These are phyloP conservation scores for Brachionus rotundiformis DNA, from an alignment of 1,140 invertebrate genomes.

Conservation along the genomic window DNA sequence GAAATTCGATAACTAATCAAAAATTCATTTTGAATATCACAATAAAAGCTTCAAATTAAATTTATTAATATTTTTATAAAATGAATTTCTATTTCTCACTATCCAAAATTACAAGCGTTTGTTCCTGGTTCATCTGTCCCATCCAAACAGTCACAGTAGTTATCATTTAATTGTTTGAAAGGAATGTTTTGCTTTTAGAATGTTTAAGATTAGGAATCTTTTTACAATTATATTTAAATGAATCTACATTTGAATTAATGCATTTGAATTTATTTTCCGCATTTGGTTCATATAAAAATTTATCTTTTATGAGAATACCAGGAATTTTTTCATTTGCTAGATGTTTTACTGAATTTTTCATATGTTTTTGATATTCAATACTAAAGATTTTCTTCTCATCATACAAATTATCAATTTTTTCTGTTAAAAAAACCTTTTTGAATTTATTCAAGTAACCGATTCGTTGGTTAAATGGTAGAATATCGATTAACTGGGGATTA, in stretches of 20 bases:
- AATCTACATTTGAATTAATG: not conserved
- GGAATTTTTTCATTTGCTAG: not conserved
- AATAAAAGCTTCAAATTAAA: conserved; percentile 3
- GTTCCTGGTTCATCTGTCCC: conserved; percentile 47
- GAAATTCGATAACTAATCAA: not conserved
- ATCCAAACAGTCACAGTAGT: conserved; percentile 50
- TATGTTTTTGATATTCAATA: not conserved
- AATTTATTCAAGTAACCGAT: not conserved
- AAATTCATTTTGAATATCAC: conserved; percentile 18
- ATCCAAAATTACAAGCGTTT: conserved; percentile 30
- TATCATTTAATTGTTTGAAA: conserved; percentile 37
- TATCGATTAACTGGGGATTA: not conserved
- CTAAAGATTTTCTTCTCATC: not conserved
- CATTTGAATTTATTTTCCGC: not conserved
- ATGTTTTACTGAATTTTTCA: not conserved
- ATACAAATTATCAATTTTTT: not conserved
- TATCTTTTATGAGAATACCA: not conserved
- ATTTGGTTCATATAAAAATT: not conserved
- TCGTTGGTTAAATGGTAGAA: not conserved
- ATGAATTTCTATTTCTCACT: not conserved
- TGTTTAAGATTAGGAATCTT: not conserved
- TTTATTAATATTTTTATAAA: not conserved
- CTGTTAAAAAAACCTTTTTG: not conserved
- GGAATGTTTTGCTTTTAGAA: conserved; percentile 36
- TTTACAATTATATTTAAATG: not conserved